Evolutionary conservation across 2,888 invertebrate genomes (phyloP), one percentile per base, ranked within the genome.

Genomic region (Steinernema hermaphroditum): DNA sequence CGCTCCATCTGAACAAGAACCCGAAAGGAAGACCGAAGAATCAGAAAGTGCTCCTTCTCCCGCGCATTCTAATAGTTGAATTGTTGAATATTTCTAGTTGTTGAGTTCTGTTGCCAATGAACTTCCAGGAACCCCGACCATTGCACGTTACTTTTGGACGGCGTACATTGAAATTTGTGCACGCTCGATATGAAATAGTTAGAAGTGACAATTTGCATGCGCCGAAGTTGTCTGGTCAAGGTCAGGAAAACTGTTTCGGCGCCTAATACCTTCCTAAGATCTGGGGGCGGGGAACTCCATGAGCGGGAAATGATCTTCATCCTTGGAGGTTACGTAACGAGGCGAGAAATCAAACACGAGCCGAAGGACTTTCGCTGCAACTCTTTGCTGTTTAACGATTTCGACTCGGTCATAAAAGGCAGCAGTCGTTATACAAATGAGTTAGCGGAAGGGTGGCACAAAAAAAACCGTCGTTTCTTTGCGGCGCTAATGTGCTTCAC

Each of bases 71-170:
- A 24, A 8, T 16, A 54, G 54, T 24, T 54, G 54, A 54, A 24
- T 54, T 54, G 54, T 54, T 54, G 6, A 24, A 54, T 22, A 54
- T 54, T 54, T 14, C 2, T 54, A 54, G 54, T 54, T 54, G 54
- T 54, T 54, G 27, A 54, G 16, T 6, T 54, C 27, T 54, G n/a
- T 54, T 37, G 12, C 4, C 4, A 37, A 37, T 37, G 37, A 37
- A 37, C 37, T 37, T 37, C 37, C 4, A 37, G 37, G 37, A 37
- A 4, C 12, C 37, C 12, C 37, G 37, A 4, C 37, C 37, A 37
- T 12, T 37, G n/a, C n/a, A n/a, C n/a, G n/a, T n/a, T n/a, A n/a
- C n/a, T n/a, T n/a, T n/a, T n/a, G n/a, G n/a, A n/a, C n/a, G n/a
- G n/a, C n/a, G n/a, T n/a, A n/a, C n/a, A n/a, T n/a, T n/a, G n/a